A percentile compares a stretch with the other conserved stretches of the same genome.
These are phyloP conservation scores for Fulmarus glacialis DNA, from an alignment of 2,113 vertebrate genomes.

Conservation along the genomic window DNA sequence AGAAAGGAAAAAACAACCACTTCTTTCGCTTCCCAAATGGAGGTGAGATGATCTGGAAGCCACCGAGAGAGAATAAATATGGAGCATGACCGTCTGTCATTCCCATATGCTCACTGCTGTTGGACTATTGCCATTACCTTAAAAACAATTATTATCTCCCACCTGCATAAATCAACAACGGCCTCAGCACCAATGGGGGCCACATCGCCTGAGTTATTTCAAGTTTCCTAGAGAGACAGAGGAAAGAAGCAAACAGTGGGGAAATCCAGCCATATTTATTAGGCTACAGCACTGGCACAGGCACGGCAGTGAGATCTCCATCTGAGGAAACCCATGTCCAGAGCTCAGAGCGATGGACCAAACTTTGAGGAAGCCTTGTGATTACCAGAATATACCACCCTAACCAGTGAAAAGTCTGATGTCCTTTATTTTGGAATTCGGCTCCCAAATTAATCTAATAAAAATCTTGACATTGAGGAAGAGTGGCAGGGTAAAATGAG, in stretches of 20 bases:
- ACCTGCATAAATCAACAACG: neutral
- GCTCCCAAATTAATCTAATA: neutral
- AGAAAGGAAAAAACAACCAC: neutral
- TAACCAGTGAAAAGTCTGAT: neutral
- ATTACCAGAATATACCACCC: neutral
- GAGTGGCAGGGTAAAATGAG: neutral
- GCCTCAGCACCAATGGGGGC: fast-evolving
- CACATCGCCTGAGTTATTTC: neutral
- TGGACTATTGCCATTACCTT: neutral
- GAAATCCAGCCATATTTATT: neutral
- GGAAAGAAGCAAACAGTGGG: neutral
- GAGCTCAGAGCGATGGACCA: fast-evolving
- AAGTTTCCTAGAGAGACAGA: neutral
- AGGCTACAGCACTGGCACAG: neutral
- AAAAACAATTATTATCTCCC: neutral
- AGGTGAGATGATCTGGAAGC: neutral
- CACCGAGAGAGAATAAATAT: neutral
- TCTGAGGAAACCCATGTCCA: neutral
- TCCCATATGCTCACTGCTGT: neutral
- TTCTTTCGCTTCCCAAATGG: neutral
- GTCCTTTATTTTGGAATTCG: neutral
- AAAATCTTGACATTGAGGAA: neutral
- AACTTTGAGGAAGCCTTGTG: neutral
- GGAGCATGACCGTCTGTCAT: neutral
- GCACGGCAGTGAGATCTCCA: neutral